These are phyloP conservation scores for Onychomys arenicola DNA, from an alignment of 2,797 vertebrate genomes.

Conservation along the genomic window DNA sequence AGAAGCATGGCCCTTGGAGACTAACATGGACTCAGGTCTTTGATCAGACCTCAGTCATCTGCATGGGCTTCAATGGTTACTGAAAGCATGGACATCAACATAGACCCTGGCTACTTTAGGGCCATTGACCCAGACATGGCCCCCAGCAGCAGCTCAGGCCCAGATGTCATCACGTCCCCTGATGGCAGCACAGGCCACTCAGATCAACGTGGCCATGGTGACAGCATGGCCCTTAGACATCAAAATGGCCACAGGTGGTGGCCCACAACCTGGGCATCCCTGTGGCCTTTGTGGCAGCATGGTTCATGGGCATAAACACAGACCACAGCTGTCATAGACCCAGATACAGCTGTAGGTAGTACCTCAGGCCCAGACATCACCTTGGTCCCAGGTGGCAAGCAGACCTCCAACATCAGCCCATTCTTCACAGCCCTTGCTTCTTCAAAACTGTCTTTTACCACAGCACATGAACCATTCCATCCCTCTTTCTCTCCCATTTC, in stretches of 20 bases:
- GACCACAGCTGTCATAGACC: neutral
- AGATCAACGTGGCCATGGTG: neutral
- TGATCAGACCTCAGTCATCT: neutral
- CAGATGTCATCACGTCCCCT: neutral
- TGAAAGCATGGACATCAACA: neutral
- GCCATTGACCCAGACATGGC: neutral
- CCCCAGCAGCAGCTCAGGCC: neutral
- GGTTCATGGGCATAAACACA: neutral
- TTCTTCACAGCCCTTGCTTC: neutral
- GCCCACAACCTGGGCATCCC: neutral
- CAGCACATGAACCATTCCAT: neutral
- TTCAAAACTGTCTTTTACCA: neutral
- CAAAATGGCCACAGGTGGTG: neutral
- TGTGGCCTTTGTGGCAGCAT: neutral
- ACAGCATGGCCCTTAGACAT: neutral
- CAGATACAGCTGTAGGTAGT: neutral
- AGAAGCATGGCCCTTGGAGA: neutral
- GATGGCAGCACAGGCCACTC: neutral
- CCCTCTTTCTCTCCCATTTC: neutral
- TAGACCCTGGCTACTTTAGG: neutral
- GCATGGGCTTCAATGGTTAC: neutral
- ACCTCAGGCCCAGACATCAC: neutral
- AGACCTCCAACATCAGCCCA: neutral
- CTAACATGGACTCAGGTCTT: neutral
- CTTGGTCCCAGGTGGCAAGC: neutral